These are phyloP conservation scores for Micrastur ruficollis DNA, from an alignment of 2,797 vertebrate species.

Conservation along the genomic window DNA sequence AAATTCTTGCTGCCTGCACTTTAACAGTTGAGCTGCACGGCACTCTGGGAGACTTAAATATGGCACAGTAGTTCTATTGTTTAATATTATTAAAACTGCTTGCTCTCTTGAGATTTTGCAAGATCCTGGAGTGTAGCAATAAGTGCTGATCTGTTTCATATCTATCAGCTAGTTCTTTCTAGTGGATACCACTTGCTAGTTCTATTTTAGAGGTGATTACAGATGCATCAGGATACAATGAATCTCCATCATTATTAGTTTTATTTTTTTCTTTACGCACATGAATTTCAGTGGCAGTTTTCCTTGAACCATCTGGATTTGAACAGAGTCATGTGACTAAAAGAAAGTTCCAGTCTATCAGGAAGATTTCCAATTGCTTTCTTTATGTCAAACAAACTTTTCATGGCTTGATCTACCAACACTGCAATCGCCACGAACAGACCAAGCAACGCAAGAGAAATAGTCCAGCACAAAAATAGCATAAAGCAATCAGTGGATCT, in stretches of 20 bases:
- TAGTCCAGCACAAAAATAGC: background rate
- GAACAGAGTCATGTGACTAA: background rate
- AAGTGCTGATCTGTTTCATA: background rate
- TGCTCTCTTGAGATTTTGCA: conserved; percentile 21
- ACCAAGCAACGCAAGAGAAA: background rate
- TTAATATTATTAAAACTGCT: conserved; percentile 33
- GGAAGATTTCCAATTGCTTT: background rate
- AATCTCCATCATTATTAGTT: background rate
- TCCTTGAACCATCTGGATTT: background rate
- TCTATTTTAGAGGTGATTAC: background rate
- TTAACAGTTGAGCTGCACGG: background rate
- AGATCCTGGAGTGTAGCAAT: background rate
- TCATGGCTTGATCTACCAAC: background rate
- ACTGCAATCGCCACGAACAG: background rate
- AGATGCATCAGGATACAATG: background rate
- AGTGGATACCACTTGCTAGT: background rate
- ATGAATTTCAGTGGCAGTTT: background rate
- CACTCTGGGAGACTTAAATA: conserved; percentile 55
- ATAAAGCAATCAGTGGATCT: background rate
- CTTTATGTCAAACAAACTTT: background rate
- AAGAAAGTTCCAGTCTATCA: conserved; percentile 21
- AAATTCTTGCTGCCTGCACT: conserved; percentile 55
- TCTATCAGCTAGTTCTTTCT: background rate
- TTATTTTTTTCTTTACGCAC: background rate
- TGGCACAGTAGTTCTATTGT: conserved; percentile 63